Evolutionary conservation across 2,113 vertebrate species (phyloP), one percentile per base, ranked within the genome.

Genomic region (Suncus etruscus): DNA sequence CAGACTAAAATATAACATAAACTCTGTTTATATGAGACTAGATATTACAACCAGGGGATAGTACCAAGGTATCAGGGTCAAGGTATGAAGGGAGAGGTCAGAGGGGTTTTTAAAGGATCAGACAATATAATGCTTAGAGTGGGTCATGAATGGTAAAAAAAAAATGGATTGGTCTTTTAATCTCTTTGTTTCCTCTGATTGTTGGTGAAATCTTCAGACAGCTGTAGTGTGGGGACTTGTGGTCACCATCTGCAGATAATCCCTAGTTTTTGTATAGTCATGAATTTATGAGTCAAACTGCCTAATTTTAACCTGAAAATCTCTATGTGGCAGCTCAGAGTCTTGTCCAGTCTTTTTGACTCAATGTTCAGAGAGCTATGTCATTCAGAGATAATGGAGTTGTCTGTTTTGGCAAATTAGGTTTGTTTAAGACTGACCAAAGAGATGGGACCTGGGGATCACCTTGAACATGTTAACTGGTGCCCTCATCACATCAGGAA

Each of bases 381-480:
- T 31, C 45, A 74, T 39, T 89, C 7, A 11, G 18, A 63, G 54
- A 45, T 80, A 90, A 87, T 18, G 70, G 24, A 76, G 47, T 68
- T 27, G 70, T 70, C n/a, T 80, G n/a, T 25, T 45, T 81, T 93
- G 65, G 63, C 48, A 73, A 70, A 22, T 48, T 27, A 66, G 58
- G 25, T 24, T 20, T 77, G 3, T 69, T 89, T 11, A 85, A 29
- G 32, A 70, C 58, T 91, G 76, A 39, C 61, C 86, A 69, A 83
- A 74, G 27, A 86, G 78, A 61, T 2, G 78, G 69, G 79, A 25
- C 11, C 20, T 65, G 66, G 50, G 15, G 1, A 29, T 93, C 61
- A 94, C 84, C 93, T 94, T 95, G 83, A 70, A 69, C 11, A 70
- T 84, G 32, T 77, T 90, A 77, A 77, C n/a, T 70, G 3, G 54